A percentile compares a stretch with the other conserved stretches of the same genome.
These are phyloP conservation scores for Crioceris asparagi DNA, from an alignment of 2,888 invertebrate species.

Conservation along the genomic window DNA sequence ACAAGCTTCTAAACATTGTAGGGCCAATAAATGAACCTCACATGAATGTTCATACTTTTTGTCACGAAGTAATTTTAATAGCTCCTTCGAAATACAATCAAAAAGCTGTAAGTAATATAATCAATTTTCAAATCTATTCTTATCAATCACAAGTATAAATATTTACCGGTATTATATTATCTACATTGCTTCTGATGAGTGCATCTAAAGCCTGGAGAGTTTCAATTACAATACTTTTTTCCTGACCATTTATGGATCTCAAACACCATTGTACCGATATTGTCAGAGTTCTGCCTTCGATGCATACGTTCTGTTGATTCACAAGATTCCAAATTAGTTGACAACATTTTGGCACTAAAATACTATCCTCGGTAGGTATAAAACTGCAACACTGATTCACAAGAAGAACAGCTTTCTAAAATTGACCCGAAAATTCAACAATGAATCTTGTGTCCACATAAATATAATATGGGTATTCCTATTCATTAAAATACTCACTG, in stretches of 20 bases:
- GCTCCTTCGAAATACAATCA: conserved; percentile 16
- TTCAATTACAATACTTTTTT: conserved; percentile 28
- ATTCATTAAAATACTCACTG: conserved; percentile 26
- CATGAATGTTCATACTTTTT: conserved; percentile 7
- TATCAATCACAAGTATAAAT: background rate
- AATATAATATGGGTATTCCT: no score
- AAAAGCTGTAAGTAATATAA: conserved; percentile 24
- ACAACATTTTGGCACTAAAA: conserved; percentile 47
- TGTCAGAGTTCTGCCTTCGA: conserved; percentile 33
- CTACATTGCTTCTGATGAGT: conserved; percentile 30
- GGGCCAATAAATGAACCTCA: conserved; percentile 23
- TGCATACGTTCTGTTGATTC: conserved; percentile 42
- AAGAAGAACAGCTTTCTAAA: conserved; percentile 34
- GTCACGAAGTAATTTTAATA: conserved; percentile 10
- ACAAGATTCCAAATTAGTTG: conserved; percentile 46
- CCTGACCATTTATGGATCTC: conserved; percentile 28
- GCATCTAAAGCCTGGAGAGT: conserved; percentile 34
- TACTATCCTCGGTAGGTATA: conserved; percentile 41
- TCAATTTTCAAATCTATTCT: no score
- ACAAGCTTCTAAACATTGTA: conserved; percentile 33
- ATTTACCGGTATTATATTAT: background rate
- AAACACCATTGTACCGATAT: conserved; percentile 35
- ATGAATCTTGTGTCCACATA: no score
- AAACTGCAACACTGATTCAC: conserved; percentile 34
- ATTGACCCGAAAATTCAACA: conserved; percentile 14